Evolutionary conservation across 2,113 vertebrate genomes (phyloP).

Genomic region (Gadus macrocephalus): DNA sequence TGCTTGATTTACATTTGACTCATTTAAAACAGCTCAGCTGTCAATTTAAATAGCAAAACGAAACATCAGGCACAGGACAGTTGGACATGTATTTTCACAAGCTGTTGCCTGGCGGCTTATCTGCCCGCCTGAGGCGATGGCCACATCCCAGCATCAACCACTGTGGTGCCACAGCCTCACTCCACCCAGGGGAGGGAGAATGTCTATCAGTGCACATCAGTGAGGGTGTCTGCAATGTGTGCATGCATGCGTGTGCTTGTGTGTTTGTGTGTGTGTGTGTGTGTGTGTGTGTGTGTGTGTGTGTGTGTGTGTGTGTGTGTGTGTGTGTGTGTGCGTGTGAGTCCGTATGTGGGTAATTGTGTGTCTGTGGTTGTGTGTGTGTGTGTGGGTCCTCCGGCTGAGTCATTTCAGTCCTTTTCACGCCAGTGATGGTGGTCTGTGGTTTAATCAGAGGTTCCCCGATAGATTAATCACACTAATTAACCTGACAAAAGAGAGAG

Average conservation of each 20-base stretch:
- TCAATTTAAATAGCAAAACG: too few relatives aligned
- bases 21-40: too few relatives aligned
- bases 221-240: neutral
- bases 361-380: neutral
- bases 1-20: too few relatives aligned
- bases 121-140: neutral
- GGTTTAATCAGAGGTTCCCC: slow-evolving; percentile 54
- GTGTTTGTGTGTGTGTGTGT: too few relatives aligned
- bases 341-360: neutral
- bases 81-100: neutral
- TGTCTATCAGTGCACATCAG: neutral
- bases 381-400: slow-evolving; percentile 15
- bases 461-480: slow-evolving; percentile 64
- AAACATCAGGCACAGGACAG: too few relatives aligned
- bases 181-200: neutral
- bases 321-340: neutral
- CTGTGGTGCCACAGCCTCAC: neutral
- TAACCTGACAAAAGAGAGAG: slow-evolving; percentile 55
- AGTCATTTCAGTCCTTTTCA: slow-evolving; percentile 29
- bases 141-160: neutral
- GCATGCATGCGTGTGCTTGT: too few relatives aligned
- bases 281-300: too few relatives aligned
- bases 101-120: neutral
- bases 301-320: neutral
- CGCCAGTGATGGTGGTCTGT: slow-evolving; percentile 13